A percentile compares a stretch with the other conserved stretches of the same genome.
These are phyloP conservation scores for Papilio gigon DNA, from an alignment of 2,888 invertebrate genomes.

Conservation along the genomic window DNA sequence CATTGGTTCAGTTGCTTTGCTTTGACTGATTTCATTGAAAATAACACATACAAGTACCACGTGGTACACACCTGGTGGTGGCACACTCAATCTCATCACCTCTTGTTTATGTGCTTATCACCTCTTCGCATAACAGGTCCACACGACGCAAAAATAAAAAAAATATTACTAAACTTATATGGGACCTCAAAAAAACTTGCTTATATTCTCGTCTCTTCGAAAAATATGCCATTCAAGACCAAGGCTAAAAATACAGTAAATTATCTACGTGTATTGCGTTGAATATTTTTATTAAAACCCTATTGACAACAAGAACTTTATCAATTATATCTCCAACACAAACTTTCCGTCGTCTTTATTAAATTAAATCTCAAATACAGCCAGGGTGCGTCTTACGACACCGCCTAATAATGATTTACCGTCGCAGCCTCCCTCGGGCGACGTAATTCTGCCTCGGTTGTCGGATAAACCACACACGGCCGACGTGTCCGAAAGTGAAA, in stretches of 20 bases:
- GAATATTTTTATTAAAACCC: background rate
- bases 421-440: slow-evolving; percentile 33
- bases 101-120: too few species aligned
- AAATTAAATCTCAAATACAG: slow-evolving; percentile 32
- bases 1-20: slow-evolving; percentile 11
- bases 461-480: slow-evolving; percentile 24
- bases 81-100: too few species aligned
- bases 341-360: slow-evolving; percentile 19
- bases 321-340: background rate
- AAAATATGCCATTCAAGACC: too few species aligned
- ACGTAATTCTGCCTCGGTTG: slow-evolving; percentile 34
- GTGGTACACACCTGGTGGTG: too few species aligned
- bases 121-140: too few species aligned
- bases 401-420: slow-evolving; percentile 39
- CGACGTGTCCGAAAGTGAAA: slow-evolving; percentile 17
- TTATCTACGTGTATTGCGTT: too few species aligned
- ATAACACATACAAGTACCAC: too few species aligned
- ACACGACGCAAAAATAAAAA: too few species aligned
- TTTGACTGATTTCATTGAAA: background rate
- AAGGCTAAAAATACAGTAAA: too few species aligned
- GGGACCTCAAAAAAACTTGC: too few species aligned
- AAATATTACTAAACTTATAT: too few species aligned
- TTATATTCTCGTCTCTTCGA: too few species aligned
- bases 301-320: background rate
- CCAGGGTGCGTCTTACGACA: slow-evolving; percentile 19